A percentile compares a stretch with the other conserved stretches of the same genome.
phyloP scores from a whole-genome alignment of 2,113 vertebrate species.

The Uropsilus gracilis region DNA sequence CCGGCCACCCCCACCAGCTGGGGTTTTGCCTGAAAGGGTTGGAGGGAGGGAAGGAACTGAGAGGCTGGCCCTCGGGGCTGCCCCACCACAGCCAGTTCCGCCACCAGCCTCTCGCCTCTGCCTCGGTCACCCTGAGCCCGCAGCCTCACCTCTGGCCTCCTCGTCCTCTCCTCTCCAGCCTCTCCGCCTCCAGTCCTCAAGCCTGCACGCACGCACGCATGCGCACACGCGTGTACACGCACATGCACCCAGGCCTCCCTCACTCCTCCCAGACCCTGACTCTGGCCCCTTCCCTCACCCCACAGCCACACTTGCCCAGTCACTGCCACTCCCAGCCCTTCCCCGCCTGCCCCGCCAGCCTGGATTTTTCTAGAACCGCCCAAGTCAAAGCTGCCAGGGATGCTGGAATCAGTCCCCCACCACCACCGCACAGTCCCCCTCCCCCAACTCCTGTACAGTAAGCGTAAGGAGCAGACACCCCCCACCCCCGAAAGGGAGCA shows the following conservation, averaged over 20 bases:
- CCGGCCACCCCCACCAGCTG: constrained; percentile 66
- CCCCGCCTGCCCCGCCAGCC: too few relatives aligned
- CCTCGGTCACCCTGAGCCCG: neutral
- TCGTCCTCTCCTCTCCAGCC: neutral
- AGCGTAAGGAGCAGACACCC: neutral
- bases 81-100: constrained; percentile 7
- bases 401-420: too few relatives aligned
- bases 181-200: neutral
- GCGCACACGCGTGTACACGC: too few relatives aligned
- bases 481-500: neutral
- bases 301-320: neutral
- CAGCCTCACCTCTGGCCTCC: neutral
- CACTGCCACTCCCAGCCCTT: neutral
- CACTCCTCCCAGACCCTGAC: neutral
- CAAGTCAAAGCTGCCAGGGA: neutral
- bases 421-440: too few relatives aligned
- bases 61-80: constrained; percentile 26
- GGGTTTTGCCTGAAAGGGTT: constrained; percentile 77
- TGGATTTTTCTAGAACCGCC: neutral
- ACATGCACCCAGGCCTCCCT: neutral
- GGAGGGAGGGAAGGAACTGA: constrained; percentile 74
- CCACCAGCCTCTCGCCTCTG: neutral
- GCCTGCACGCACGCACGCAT: neutral
- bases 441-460: neutral
- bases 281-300: neutral